phyloP scores from a whole-genome alignment of 2,113 vertebrate species.

The Fregata magnificens region DNA sequence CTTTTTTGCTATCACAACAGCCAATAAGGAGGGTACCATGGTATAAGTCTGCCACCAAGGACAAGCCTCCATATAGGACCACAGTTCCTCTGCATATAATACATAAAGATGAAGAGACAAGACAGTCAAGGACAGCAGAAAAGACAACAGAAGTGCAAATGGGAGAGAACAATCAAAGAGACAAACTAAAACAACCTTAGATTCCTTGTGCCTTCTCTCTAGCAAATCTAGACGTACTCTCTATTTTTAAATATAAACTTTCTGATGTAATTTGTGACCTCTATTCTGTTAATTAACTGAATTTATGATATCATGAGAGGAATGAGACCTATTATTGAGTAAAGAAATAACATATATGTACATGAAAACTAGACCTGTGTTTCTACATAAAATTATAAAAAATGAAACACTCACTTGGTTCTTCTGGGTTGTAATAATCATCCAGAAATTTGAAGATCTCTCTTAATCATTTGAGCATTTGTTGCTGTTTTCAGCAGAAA shows the following conservation, averaged over 20 bases:
- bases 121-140: not conserved
- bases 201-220: not conserved
- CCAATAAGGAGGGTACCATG: not conserved
- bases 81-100: not conserved
- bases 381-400: not conserved
- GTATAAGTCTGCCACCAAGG: not conserved
- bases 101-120: not conserved
- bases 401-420: not conserved
- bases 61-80: not conserved
- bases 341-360: not conserved
- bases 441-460: not conserved
- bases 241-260: not conserved
- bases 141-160: not conserved
- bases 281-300: not conserved
- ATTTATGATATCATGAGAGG: not conserved
- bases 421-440: not conserved
- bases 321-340: not conserved
- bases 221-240: not conserved
- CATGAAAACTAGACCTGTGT: not conserved
- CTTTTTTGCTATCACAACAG: not conserved
- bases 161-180: not conserved
- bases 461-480: not conserved
- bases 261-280: not conserved
- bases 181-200: not conserved
- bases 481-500: not conserved